These are phyloP conservation scores for Falco cherrug DNA, from an alignment of 2,797 vertebrate genomes.

Conservation along the genomic window DNA sequence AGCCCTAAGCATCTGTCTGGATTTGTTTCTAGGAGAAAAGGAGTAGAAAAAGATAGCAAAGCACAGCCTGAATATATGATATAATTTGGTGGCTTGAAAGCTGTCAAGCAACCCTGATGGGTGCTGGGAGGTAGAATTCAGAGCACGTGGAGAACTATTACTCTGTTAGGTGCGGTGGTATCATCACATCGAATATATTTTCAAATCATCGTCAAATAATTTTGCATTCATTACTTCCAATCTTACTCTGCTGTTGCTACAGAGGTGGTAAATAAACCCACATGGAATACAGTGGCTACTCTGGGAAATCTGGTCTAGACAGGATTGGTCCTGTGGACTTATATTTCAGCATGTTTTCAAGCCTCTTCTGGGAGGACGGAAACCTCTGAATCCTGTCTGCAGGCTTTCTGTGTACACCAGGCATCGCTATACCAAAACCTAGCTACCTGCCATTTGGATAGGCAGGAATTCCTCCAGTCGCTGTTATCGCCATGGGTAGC, in stretches of 20 bases:
- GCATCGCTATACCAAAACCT: not conserved
- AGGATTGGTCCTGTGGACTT: not conserved
- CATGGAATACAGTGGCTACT: not conserved
- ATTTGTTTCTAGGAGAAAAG: not conserved
- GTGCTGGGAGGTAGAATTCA: not conserved
- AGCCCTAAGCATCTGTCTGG: not conserved
- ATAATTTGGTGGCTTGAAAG: not conserved
- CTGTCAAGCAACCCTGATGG: not conserved
- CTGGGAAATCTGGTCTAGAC: not conserved
- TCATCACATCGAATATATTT: not conserved
- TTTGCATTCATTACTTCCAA: not conserved
- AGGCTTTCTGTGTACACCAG: not conserved
- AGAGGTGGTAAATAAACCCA: not conserved
- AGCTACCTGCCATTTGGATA: not conserved
- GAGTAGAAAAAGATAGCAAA: not conserved
- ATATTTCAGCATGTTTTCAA: not conserved
- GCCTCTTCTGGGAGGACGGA: not conserved
- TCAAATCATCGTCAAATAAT: not conserved
- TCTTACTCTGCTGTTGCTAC: not conserved
- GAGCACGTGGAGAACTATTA: not conserved
- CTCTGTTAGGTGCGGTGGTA: not conserved
- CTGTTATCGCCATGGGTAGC: not conserved
- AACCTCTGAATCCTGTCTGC: not conserved
- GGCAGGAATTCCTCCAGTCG: not conserved
- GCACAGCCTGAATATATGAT: not conserved